These are phyloP conservation scores for Bubo scandiacus DNA, from an alignment of 2,113 vertebrate species.

Conservation along the genomic window DNA sequence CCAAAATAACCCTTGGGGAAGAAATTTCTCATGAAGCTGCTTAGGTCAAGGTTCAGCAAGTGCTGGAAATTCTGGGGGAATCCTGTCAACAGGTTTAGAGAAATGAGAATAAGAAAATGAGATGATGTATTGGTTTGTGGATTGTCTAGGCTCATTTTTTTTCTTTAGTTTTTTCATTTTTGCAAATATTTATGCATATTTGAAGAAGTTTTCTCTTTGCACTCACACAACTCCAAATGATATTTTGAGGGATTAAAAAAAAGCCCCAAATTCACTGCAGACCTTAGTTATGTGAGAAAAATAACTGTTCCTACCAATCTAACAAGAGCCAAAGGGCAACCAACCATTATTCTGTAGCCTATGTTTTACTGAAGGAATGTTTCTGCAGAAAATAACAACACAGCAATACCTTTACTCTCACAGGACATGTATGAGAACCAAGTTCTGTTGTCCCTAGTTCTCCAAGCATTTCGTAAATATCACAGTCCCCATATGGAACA, in stretches of 20 bases:
- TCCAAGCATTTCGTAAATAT: not conserved
- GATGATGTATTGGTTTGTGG: not conserved
- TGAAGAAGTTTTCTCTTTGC: not conserved
- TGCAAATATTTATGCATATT: not conserved
- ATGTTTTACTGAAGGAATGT: not conserved
- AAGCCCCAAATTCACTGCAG: not conserved
- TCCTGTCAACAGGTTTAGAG: slow-evolving; percentile 42
- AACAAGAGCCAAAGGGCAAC: not conserved
- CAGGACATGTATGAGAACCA: not conserved
- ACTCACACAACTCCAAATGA: not conserved
- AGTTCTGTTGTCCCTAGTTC: not conserved
- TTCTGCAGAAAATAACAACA: not conserved
- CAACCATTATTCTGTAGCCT: not conserved
- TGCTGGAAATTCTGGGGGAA: slow-evolving; percentile 59
- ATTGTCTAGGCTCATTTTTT: not conserved
- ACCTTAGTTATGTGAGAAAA: not conserved
- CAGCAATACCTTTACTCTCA: not conserved
- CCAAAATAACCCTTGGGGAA: slow-evolving; percentile 44
- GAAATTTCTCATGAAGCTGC: slow-evolving; percentile 29
- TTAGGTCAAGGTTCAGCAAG: slow-evolving; percentile 27
- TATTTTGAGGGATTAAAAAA: not conserved
- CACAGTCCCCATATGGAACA: not conserved
- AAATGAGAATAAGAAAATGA: slow-evolving; percentile 31
- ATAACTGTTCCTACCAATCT: not conserved
- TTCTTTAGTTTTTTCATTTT: not conserved